A percentile compares a stretch with the other conserved stretches of the same genome.
These are phyloP conservation scores for Anoncus sp. DNA, from an alignment of 2,888 invertebrate species.

Conservation along the genomic window DNA sequence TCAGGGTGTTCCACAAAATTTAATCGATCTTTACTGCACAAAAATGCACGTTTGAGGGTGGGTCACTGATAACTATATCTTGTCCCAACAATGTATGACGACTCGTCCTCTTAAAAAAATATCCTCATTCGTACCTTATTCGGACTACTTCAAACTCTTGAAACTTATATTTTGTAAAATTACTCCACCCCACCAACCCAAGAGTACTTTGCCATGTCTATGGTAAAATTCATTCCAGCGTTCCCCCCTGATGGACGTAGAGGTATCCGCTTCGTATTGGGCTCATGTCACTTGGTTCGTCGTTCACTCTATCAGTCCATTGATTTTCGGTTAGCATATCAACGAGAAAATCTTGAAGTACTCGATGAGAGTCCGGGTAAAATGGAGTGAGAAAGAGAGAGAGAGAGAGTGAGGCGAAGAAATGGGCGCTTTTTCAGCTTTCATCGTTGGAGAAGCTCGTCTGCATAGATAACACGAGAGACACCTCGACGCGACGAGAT, in stretches of 20 bases:
- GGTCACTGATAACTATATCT: too few relatives aligned
- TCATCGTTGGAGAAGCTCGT: neutral
- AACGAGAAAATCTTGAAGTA: slow-evolving; percentile 38
- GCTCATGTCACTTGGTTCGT: neutral
- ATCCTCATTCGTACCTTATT: too few relatives aligned
- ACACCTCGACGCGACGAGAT: slow-evolving; percentile 31
- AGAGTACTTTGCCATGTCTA: too few relatives aligned
- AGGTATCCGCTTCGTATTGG: neutral
- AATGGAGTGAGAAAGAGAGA: neutral
- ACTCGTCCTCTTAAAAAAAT: too few relatives aligned
- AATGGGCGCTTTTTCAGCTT: neutral
- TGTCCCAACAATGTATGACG: too few relatives aligned
- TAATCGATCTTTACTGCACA: too few relatives aligned
- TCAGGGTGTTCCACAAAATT: neutral
- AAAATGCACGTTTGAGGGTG: too few relatives aligned
- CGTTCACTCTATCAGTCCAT: slow-evolving; percentile 45
- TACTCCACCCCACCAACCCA: too few relatives aligned
- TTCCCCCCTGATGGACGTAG: neutral
- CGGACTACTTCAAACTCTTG: too few relatives aligned
- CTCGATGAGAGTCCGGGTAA: neutral
- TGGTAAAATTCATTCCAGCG: neutral
- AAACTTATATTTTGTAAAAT: too few relatives aligned
- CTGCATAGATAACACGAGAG: slow-evolving; percentile 24
- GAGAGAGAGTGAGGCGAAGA: neutral
- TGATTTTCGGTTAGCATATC: slow-evolving; percentile 68